Evolutionary conservation across 1,140 invertebrate species (phyloP), one percentile per base, ranked within the genome.

Genomic region (Drosophila melanica): DNA sequence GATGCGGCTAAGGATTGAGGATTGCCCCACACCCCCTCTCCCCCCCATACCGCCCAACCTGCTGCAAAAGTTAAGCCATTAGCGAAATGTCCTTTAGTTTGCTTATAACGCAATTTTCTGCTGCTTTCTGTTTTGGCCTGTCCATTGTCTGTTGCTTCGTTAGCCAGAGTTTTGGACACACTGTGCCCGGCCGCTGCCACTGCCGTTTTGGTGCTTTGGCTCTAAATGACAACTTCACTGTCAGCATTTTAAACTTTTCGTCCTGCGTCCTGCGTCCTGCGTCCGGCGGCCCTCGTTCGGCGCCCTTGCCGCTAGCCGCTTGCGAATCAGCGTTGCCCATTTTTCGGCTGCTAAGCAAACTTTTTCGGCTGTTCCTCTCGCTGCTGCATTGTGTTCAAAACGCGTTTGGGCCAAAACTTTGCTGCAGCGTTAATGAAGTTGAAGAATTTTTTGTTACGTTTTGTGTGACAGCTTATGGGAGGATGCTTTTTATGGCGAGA

Each of bases 1-100:
- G 58, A 18, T 45, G 41, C 42, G 27, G 27, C 10, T 37, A 20
- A 35, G 18, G 33, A 6, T 11, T 62, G 63, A 18, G 44, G 3
- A 74, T 64, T 55, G 64, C 65, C 45, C 44, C 20, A 3, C 20
- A 1, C 20, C 20, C 20, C 20, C 20, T 1, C 20, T 3, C 20
- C 20, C 20, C 1, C 20, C 20, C 20, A 1, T 3, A 59, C 64
- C 45, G 41, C 67, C 66, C 35, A 37, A 73, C 55, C 70, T 73
- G 75, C 76, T 82, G n/a, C 72, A 77, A 87, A 87, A 87, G 82
- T 87, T 89, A 87, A 87, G 84, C 82, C 82, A 87, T 87, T 87
- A 87, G 84, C 76, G 82, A 89, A 89, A 87, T 87, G 82, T 87
- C 82, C 84, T 77, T 87, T 89, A 89, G 79, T 87, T 89, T 82